Base-by-base conservation (phyloP, 2,797 vertebrate genomes). In the Sebastolobus alascanus region DNA sequence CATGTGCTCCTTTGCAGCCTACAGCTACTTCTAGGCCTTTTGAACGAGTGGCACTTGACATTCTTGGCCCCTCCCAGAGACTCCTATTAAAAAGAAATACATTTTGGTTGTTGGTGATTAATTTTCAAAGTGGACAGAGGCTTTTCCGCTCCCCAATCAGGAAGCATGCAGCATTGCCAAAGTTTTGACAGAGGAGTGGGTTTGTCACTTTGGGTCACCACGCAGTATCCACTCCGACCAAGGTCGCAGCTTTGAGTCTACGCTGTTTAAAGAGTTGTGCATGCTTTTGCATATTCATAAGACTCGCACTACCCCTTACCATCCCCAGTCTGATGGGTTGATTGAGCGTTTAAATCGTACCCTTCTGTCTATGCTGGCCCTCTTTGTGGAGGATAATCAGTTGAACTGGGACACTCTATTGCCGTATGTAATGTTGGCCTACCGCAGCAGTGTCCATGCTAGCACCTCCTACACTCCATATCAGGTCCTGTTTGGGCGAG, bases 221-320 rank as follows among this genome's bases (percentile, higher is more conserved):
- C 4, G 10, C 9, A 22, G 52, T 12, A 22, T 25, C 4, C 52
- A 55, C 10, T 22, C 52, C 1, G n/a, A 55, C 10, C 52, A 55
- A 22, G 52, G n/a, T 22, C n/a, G 4, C 9, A 55, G 11, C n/a
- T 55, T 55, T 22, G n/a, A 55, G 52, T 22, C 52, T 22, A 12
- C 9, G 11, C 20, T 55, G n/a, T 22, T 55, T 22, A 20, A 22
- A 12, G n/a, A 55, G 12, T 22, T 55, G n/a, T 55, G 52, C 12
- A 2, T 7, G 52, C 52, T 55, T 11, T 55, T 55, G n/a, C n/a
- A 55, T 11, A 54, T 55, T 8, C n/a, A 55, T 22, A 55, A 55
- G 52, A 0, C 50, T 46, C 43, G 43, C 0, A 46, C 16, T 18
- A 18, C 43, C 43, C 16, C 20, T 0, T 52, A 0, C 50, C 50